phyloP scores from a whole-genome alignment of 1,140 invertebrate species.

The Melitaea cinxia region DNA sequence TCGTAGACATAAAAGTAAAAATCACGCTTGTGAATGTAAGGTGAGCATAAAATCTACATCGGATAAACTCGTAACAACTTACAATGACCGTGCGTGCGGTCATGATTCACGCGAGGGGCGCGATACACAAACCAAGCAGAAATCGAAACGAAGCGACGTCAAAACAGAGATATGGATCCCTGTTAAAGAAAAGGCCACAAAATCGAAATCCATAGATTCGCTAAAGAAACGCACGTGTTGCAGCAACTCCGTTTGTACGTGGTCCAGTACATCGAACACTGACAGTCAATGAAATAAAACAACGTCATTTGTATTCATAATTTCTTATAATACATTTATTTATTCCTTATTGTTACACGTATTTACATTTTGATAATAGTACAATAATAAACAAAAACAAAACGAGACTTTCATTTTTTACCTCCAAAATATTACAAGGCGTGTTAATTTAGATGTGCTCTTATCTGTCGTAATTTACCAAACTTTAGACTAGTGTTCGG shows the following conservation, averaged over 20 bases:
- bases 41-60: slow-evolving; percentile 23
- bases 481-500: slow-evolving; percentile 55
- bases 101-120: slow-evolving; percentile 20
- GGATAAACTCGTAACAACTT: slow-evolving; percentile 54
- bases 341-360: slow-evolving; percentile 71
- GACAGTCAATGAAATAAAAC: slow-evolving; percentile 43
- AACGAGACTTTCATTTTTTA: slow-evolving; percentile 62
- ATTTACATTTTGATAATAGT: slow-evolving; percentile 73
- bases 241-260: background rate
- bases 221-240: background rate
- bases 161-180: slow-evolving; percentile 18
- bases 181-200: background rate
- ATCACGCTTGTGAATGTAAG: slow-evolving; percentile 39
- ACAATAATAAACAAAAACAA: slow-evolving; percentile 75
- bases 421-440: slow-evolving; percentile 39
- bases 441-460: slow-evolving; percentile 46
- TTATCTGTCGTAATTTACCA: slow-evolving; percentile 47
- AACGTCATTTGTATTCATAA: slow-evolving; percentile 54
- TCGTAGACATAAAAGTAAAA: slow-evolving; percentile 18
- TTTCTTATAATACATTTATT: slow-evolving; percentile 79
- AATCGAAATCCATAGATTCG: background rate
- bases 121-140: slow-evolving; percentile 39
- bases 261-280: slow-evolving; percentile 16
- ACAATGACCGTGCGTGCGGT: slow-evolving; percentile 37
- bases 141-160: slow-evolving; percentile 18